These are phyloP conservation scores for Argyrosomus regius DNA, from an alignment of 2,797 vertebrate genomes.

Conservation along the genomic window DNA sequence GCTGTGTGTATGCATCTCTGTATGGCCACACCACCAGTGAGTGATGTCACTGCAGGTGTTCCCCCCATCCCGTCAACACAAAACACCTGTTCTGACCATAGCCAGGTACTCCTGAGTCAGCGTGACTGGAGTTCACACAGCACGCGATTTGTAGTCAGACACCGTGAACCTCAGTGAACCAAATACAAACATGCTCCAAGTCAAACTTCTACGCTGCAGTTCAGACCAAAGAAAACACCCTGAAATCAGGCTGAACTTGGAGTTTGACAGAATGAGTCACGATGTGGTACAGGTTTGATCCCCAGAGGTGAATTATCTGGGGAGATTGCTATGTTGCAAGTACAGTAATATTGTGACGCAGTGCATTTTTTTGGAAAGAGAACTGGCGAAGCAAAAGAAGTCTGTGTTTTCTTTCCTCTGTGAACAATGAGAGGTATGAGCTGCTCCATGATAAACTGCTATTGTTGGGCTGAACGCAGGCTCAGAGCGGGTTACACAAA, in stretches of 20 bases:
- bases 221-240: not conserved
- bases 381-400: not conserved
- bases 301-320: not conserved
- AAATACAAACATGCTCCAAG: not conserved
- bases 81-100: slow-evolving; percentile 30
- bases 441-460: not conserved
- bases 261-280: not conserved
- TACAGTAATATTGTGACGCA: not conserved
- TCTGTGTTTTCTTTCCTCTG: no score
- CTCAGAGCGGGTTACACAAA: not conserved
- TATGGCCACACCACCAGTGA: not conserved
- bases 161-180: not conserved
- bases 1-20: not conserved
- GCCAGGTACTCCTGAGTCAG: slow-evolving; percentile 18
- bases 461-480: not conserved
- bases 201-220: not conserved
- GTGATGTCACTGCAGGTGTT: slow-evolving; percentile 61
- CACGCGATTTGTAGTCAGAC: slow-evolving; percentile 14
- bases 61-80: not conserved
- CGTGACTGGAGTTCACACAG: not conserved
- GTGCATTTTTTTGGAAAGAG: not conserved
- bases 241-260: slow-evolving; percentile 7
- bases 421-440: slow-evolving; percentile 6
- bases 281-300: not conserved
- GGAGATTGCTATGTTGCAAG: not conserved